A percentile compares a stretch with the other conserved stretches of the same genome.
Conservation (phyloP, 2,113 vertebrate genomes). For the Periophthalmus modestus region DNA sequence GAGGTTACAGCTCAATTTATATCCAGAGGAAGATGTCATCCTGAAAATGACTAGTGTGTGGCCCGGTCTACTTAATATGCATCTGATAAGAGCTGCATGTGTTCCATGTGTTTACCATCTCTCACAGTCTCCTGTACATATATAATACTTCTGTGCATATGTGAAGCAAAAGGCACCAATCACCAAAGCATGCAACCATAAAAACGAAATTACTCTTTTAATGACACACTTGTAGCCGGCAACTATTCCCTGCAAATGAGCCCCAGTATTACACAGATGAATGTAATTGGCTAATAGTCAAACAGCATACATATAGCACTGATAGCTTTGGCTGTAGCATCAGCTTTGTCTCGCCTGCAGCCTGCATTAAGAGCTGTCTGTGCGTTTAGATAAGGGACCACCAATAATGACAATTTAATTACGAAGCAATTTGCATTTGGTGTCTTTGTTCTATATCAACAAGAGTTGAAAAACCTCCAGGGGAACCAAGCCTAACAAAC, state of each 20-base stretch:
- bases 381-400: constrained; percentile 65
- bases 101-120: constrained; percentile 16
- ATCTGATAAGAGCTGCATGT: constrained; percentile 19
- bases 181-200: constrained; percentile 50
- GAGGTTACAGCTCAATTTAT: constrained; percentile 22
- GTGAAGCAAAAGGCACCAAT: constrained; percentile 34
- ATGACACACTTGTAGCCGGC: constrained; percentile 61
- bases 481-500: not conserved
- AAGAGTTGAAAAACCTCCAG: constrained; percentile 38
- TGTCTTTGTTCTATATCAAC: constrained; percentile 61
- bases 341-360: constrained; percentile 54
- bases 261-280: constrained; percentile 49
- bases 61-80: constrained; percentile 11
- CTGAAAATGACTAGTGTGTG: constrained; percentile 19
- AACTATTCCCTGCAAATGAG: constrained; percentile 48
- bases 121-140: not conserved
- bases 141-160: constrained; percentile 9
- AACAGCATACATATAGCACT: constrained; percentile 48
- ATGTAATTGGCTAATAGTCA: constrained; percentile 70
- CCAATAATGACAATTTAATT: constrained; percentile 76
- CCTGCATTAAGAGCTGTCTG: constrained; percentile 66
- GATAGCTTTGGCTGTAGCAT: constrained; percentile 48
- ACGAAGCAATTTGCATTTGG: constrained; percentile 57
- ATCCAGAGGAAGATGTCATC: constrained; percentile 30
- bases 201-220: constrained; percentile 68